Evolutionary conservation across 2,797 vertebrate genomes (phyloP), one percentile per base, ranked within the genome.

Genomic region (Echiichthys vipera): DNA sequence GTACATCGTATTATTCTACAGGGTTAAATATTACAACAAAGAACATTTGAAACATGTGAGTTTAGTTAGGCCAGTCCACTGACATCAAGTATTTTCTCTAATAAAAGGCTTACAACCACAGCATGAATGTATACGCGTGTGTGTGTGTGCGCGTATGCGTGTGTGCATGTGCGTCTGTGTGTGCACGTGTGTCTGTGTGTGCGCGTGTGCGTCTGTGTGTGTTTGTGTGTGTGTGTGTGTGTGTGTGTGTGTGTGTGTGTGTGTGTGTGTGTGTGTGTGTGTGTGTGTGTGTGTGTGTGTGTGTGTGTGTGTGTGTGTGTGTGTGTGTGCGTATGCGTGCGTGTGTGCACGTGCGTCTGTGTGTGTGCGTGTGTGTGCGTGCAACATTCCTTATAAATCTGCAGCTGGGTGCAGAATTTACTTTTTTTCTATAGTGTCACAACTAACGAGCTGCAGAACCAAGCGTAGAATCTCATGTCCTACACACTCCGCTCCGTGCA

Each of bases 51-150:
- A 64, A 6, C 3, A 40, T 66, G 57, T 70, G 47, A 40, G 25
- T 73, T 71, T 80, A 66, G 77, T 83, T 61, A 65, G 43, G 54
- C 69, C 71, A 77, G 22, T 4, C 2, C 5, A 42, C 64, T 84
- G 84, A 80, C 73, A 65, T 81, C 81, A 81, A 56, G 61, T 25
- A 47, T 69, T 67, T 66, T 72, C 64, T 70, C 67, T 71, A 65
- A 65, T 75, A 51, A 85, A 87, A 67, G 18, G 18, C 51, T 71
- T 55, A 64, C 12, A 62, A 51, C 47, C 59, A 6, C 45, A 20
- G 32, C 43, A 70, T 65, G 51, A 58, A 69, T 65, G 53, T 37
- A 40, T 39, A 5, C 27, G 45, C 65, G 34, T 65, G 36, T 14
- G 34, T 5, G 7, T 47, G 68, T 3, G 0, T 1, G 1, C 63